phyloP scores from a whole-genome alignment of 2,113 vertebrate species.

The Malaclemys terrapin region DNA sequence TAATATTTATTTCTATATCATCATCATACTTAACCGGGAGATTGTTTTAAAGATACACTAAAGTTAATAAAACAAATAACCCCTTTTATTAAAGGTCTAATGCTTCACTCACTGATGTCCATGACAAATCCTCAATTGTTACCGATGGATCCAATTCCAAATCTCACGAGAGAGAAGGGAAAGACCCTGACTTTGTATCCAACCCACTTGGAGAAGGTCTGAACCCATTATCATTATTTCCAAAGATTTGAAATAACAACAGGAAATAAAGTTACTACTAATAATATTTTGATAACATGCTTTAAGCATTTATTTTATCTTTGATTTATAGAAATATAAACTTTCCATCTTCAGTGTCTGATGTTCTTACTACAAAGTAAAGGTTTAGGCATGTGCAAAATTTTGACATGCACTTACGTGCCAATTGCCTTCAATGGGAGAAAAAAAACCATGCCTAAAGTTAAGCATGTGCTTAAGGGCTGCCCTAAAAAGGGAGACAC shows the following conservation, averaged over 20 bases:
- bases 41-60: background rate
- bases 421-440: background rate
- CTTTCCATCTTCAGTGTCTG: background rate
- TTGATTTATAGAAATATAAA: background rate
- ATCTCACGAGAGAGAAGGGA: background rate
- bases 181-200: background rate
- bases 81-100: background rate
- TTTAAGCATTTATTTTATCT: background rate
- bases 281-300: background rate
- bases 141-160: background rate
- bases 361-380: background rate
- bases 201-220: background rate
- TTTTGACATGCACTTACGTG: fast-evolving
- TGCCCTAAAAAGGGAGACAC: background rate
- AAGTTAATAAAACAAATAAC: background rate
- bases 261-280: background rate
- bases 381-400: background rate
- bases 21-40: background rate
- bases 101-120: background rate
- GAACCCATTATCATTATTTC: background rate
- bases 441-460: background rate
- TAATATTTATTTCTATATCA: background rate
- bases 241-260: background rate
- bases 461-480: background rate
- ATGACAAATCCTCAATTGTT: background rate